These are phyloP conservation scores for Holacanthus passer DNA, from an alignment of 2,113 vertebrate species.

Conservation along the genomic window DNA sequence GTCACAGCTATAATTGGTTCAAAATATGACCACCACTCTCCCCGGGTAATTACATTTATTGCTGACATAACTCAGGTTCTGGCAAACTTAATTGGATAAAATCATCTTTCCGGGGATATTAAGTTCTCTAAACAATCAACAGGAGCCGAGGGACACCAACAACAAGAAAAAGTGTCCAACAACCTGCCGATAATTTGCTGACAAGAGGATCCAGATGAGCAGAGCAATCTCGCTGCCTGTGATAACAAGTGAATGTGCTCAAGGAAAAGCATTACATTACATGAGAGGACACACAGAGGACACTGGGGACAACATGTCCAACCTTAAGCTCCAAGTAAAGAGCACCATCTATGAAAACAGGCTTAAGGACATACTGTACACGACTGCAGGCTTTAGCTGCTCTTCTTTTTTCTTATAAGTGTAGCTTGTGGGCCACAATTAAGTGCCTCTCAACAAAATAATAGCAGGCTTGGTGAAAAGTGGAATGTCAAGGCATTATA, in stretches of 20 bases:
- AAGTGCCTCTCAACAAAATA: background rate
- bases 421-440: background rate
- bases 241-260: background rate
- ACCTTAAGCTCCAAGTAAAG: background rate
- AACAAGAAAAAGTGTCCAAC: background rate
- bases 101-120: background rate
- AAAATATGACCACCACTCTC: background rate
- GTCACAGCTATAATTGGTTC: background rate
- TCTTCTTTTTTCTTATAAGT: background rate
- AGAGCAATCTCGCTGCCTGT: background rate
- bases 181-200: slow-evolving; percentile 2
- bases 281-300: background rate
- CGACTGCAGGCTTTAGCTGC: background rate
- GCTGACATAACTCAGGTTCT: slow-evolving; percentile 8
- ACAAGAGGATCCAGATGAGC: background rate
- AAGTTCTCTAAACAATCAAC: slow-evolving; percentile 11
- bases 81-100: background rate
- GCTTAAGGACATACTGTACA: background rate
- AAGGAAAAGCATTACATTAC: background rate
- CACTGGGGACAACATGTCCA: background rate
- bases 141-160: background rate
- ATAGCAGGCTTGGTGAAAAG: background rate
- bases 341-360: background rate
- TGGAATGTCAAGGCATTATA: background rate
- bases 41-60: background rate